phyloP scores from a whole-genome alignment of 2,888 invertebrate genomes.

The Dromius quadrimaculatus region DNA sequence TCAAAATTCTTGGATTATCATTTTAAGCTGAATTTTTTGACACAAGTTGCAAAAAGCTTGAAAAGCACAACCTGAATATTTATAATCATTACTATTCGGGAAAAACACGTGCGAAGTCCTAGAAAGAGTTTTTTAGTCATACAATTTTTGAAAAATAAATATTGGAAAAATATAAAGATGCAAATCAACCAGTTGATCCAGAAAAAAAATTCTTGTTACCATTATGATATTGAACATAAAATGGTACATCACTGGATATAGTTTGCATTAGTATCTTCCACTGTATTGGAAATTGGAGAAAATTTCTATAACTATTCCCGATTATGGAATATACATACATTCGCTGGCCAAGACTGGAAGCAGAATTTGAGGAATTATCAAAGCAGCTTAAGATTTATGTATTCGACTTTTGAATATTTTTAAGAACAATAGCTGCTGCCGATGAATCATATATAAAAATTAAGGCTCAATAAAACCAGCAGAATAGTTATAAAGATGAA shows the following conservation, averaged over 20 bases:
- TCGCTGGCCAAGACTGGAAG: neutral
- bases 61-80: neutral
- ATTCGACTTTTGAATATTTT: too few species aligned
- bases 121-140: neutral
- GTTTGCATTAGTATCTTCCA: neutral
- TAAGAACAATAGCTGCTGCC: constrained; percentile 23
- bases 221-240: constrained; percentile 7
- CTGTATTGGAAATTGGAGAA: constrained; percentile 14
- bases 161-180: constrained; percentile 13
- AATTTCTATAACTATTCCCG: constrained; percentile 16
- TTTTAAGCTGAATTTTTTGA: neutral
- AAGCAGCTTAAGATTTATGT: neutral
- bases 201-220: neutral
- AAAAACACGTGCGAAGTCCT: constrained; percentile 6
- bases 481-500: constrained; percentile 28
- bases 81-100: neutral
- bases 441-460: constrained; percentile 23
- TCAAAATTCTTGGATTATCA: neutral
- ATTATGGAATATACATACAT: constrained; percentile 11
- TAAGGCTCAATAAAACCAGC: constrained; percentile 9
- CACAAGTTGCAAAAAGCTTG: neutral
- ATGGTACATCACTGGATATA: constrained; percentile 11
- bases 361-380: neutral
- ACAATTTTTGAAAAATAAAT: neutral
- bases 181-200: constrained; percentile 4